Evolutionary conservation across 1,140 invertebrate genomes (phyloP).

Genomic region (Drosophila pruinosa): DNA sequence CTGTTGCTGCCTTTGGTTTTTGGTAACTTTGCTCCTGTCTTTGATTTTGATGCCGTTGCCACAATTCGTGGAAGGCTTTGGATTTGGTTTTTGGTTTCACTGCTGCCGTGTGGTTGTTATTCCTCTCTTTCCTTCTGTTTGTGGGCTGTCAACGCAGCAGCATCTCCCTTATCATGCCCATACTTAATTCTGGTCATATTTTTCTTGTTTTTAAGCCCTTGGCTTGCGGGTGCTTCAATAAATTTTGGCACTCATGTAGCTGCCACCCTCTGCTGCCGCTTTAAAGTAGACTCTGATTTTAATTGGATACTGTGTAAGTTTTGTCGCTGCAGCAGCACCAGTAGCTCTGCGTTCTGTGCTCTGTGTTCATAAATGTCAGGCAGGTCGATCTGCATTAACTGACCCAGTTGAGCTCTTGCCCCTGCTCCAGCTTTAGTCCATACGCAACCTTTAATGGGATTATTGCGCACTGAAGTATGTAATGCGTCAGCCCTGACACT

Average conservation of each 20-base stretch:
- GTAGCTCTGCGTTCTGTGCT: not conserved
- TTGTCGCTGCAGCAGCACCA: slow-evolving; percentile 22
- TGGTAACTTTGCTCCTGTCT: slow-evolving; percentile 59
- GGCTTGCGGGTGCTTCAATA: slow-evolving; percentile 61
- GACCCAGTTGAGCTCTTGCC: slow-evolving; percentile 63
- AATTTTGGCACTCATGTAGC: slow-evolving; percentile 65
- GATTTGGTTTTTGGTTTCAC: slow-evolving; percentile 58
- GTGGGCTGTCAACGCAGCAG: slow-evolving; percentile 4
- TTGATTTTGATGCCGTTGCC: slow-evolving; percentile 75
- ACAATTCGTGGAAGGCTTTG: slow-evolving; percentile 67
- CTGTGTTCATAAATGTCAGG: slow-evolving; percentile 70
- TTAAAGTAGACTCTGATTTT: slow-evolving; percentile 52
- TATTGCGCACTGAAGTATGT: slow-evolving; percentile 74
- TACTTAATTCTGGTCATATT: slow-evolving; percentile 44
- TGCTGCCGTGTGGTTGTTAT: slow-evolving; percentile 25
- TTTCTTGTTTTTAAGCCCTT: slow-evolving; percentile 44
- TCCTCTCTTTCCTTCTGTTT: slow-evolving; percentile 20
- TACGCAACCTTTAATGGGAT: slow-evolving; percentile 63
- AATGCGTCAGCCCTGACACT: slow-evolving; percentile 64
- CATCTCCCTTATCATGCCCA: slow-evolving; percentile 2
- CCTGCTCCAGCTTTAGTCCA: slow-evolving; percentile 23
- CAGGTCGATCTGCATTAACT: slow-evolving; percentile 73
- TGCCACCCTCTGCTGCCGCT: slow-evolving; percentile 7
- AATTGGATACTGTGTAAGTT: slow-evolving; percentile 55
- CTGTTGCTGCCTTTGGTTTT: slow-evolving; percentile 65